Evolutionary conservation across 1,140 invertebrate genomes (phyloP), one percentile per base, ranked within the genome.

Genomic region (Hylaeus volcanicus): DNA sequence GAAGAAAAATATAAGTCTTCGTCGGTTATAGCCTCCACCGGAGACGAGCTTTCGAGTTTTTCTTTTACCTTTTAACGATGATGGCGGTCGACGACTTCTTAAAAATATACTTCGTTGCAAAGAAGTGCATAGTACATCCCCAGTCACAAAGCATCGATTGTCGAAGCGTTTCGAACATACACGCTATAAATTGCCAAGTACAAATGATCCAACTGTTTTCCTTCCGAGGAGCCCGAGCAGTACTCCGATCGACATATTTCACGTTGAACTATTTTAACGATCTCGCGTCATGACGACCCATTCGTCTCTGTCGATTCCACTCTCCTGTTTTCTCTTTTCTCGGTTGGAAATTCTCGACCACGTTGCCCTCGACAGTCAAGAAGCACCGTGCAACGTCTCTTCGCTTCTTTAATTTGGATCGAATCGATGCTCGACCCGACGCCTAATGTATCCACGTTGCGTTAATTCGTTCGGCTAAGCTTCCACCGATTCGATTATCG

Each of bases 201-300:
- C 61, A 79, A 81, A 64, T 81, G 66, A 82, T 73, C 51, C 11
- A 55, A 43, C n/a, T 37, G 41, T 15, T 9, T 55, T 60, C 53
- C 53, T 53, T 26, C 14, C 60, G n/a, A 48, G 1, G 6, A 60
- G 37, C 12, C 43, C 39, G 58, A 72, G 60, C 37, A 53, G 15
- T 45, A 48, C 51, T 37, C 58, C 72, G n/a, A 74, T 60, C 58
- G 72, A 74, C 60, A 63, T 74, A 74, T 74, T 74, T 73, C 76
- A 60, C 53, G 53, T 8, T 55, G n/a, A 73, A 9, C 26, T 68
- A 66, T 80, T 26, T 26, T 82, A 80, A 80, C 69, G 39, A n/a
- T 56, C 74, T 26, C 39, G 8, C 41, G 66, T 66, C 74, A 37
- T 8, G 14, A 5, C 72, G 39, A 75, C 66, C 74, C 48, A 51